A percentile compares a stretch with the other conserved stretches of the same genome.
Evolutionary conservation across 2,113 vertebrate species (phyloP).

Genomic region (Neomonachus schauinslandi): DNA sequence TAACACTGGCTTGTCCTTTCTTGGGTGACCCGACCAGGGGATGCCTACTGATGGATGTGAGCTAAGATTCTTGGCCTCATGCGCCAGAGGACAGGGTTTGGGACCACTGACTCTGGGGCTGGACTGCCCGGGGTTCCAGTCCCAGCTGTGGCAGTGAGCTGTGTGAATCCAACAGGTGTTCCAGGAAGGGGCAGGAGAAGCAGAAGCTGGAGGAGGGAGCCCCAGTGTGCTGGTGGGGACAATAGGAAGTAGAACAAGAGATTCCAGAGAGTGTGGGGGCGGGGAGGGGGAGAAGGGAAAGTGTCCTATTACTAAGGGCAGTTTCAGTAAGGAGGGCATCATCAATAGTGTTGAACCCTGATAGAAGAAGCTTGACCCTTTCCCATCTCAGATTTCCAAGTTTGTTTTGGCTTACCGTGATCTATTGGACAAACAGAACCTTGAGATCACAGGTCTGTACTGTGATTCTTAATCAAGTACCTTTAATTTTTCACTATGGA

Average conservation of each 20-base stretch:
- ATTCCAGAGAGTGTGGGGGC: not conserved
- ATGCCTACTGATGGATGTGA: not conserved
- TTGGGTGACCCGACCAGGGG: not conserved
- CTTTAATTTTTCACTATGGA: not conserved
- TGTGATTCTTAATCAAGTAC: not conserved
- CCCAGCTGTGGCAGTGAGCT: not conserved
- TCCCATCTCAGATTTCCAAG: not conserved
- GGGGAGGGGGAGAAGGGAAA: not conserved
- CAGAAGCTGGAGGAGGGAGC: not conserved
- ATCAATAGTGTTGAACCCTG: not conserved
- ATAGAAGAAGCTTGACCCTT: not conserved
- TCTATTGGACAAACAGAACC: not conserved
- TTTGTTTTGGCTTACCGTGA: not conserved
- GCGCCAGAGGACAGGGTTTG: not conserved
- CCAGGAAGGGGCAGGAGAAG: not conserved
- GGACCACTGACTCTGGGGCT: not conserved
- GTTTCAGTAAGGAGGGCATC: not conserved
- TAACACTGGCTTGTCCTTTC: too few relatives aligned
- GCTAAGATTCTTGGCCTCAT: fast-evolving
- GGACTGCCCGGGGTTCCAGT: not conserved
- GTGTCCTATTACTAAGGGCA: not conserved
- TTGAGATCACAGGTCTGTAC: not conserved
- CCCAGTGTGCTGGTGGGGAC: not conserved
- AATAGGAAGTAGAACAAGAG: not conserved
- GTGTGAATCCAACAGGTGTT: not conserved